Percentiles rank a stretch among this genome's conserved stretches.
phyloP scores from a whole-genome alignment of 2,113 vertebrate species.

The Phyllostomus discolor region DNA sequence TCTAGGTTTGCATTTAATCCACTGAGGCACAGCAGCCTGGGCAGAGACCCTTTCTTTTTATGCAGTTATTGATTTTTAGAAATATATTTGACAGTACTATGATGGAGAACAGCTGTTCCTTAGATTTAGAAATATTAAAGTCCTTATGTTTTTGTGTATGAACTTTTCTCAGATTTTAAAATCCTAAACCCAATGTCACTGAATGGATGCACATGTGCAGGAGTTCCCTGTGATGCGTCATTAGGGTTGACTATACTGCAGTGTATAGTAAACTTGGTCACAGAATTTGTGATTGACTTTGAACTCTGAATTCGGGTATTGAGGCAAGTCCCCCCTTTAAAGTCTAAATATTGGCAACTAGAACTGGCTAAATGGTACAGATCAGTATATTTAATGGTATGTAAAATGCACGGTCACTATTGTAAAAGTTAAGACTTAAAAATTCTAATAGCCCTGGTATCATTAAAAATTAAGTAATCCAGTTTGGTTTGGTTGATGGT shows the following conservation, averaged over 20 bases:
- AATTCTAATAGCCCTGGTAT: neutral
- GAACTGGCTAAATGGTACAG: neutral
- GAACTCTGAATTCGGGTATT: neutral
- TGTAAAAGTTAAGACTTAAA: neutral
- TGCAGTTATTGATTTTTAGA: neutral
- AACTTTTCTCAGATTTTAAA: neutral
- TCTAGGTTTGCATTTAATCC: too few relatives aligned
- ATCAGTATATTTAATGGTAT: neutral
- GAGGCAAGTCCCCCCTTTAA: neutral
- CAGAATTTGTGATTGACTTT: neutral
- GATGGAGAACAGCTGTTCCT: neutral
- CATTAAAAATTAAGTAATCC: neutral
- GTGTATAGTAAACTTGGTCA: neutral
- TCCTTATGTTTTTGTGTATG: neutral
- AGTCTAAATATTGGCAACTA: neutral
- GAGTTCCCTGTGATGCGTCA: neutral
- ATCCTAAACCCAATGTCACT: neutral
- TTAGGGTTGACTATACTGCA: neutral
- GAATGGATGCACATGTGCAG: neutral
- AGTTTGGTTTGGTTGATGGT: neutral
- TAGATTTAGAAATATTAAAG: neutral
- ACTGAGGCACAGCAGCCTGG: too few relatives aligned
- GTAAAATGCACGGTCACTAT: neutral
- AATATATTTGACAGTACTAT: neutral
- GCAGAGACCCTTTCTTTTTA: neutral